Base-by-base conservation (phyloP, 2,797 vertebrate genomes). In the Gephyroberyx darwinii region DNA sequence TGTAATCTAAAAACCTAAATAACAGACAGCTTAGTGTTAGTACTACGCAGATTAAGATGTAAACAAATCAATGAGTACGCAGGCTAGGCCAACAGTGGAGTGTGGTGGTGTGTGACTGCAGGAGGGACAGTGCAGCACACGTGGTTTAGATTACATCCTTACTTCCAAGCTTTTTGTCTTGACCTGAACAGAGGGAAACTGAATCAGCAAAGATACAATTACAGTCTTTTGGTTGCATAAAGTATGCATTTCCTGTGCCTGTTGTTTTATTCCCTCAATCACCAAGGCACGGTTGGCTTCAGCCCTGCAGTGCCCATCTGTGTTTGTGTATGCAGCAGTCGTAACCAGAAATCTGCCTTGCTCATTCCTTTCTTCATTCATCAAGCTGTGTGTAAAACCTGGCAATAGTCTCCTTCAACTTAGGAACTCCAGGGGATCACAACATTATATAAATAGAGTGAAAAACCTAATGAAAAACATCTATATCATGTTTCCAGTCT, bases 81-180 rank as follows among this genome's bases (percentile, higher is more conserved):
- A 13, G 63, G 26, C 59, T 41, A 30, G 59, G 33, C 69, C 47
- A 26, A 20, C 31, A 66, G 45, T 16, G 12, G 22, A 56, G 61
- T 41, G 52, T 43, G 31, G 58, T 20, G 50, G 19, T 2, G 50
- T 57, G 37, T 22, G 31, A 41, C 56, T 39, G 56, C 69, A 2
- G 35, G 62, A 81, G 77, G 72, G 58, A 60, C 67, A 73, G 78
- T 51, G 6, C 48, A 8, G 61, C 76, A 61, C 84, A 87, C 65
- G 13, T 82, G 88, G 84, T 87, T 86, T 76, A 86, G 67, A 88
- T 90, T 88, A 83, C 83, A 73, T 81, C 60, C 65, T 10, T 50
- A 83, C 81, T 79, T 81, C 81, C 52, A 72, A 31, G 80, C 85
- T 85, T 86, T 57, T 87, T 87, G 83, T 88, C 72, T 88, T 63